Base-by-base conservation (phyloP, 2,797 vertebrate genomes). In the Pseudomugil gertrudae region DNA sequence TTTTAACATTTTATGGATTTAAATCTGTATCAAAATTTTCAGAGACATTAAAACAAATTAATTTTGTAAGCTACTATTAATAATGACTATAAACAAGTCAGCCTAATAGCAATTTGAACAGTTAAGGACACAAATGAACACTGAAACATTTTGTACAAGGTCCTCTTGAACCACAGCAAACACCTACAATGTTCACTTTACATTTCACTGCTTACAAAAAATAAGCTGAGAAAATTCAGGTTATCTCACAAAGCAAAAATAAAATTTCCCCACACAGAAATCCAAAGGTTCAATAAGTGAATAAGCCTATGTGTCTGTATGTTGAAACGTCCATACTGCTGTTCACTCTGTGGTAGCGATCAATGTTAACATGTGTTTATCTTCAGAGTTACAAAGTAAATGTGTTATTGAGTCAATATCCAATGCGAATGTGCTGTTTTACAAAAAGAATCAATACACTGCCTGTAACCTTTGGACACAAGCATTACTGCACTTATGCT, bases 341-440 rank as follows among this genome's bases (percentile, higher is more conserved):
- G 57, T 89, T 83, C 85, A 70, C 27, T 4, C 36, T 76, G 78
- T 26, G 69, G 59, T 65, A 50, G 72, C 50, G 66, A 72, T 57
- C 63, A 51, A 43, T 48, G 62, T 59, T 48, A 47, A 21, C 4
- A 40, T n/a, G 33, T 82, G 84, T 85, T 85, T 89, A 54, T 74
- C 82, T 84, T 81, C 11, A 67, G 57, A 75, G 78, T 60, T 75
- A 68, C 76, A 69, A 71, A 71, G 69, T 53, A 77, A 48, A 79
- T 5, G 58, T 70, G 80, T 67, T 66, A 64, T 67, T 80, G 60
- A 80, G 64, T 59, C n/a, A 48, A 48, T 24, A 48, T 24, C 10
- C 40, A 2, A 45, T n/a, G 19, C n/a, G 40, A 17, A 45, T 19
- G 7, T 45, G 40, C 2, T 9, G 8, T 45, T n/a, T 45, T 45